Conservation (phyloP, 1,140 invertebrate genomes). For the Drosophila chauvacae region DNA sequence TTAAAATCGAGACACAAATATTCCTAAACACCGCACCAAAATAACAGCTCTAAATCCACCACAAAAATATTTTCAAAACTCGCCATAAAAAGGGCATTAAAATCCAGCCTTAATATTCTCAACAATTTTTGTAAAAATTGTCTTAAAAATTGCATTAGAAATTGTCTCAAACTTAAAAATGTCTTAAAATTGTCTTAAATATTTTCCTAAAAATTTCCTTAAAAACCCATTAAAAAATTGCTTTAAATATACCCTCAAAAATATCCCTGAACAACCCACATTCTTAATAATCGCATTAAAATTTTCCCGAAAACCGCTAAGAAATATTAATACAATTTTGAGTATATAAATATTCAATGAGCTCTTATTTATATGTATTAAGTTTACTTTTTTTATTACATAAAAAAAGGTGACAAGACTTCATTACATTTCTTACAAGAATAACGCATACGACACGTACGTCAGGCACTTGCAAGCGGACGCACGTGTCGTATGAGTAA, state of each 20-base stretch:
- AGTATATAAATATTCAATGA: neutral
- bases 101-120: too few relatives aligned
- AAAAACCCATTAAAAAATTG: neutral
- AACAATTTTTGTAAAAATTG: neutral
- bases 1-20: too few relatives aligned
- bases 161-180: neutral
- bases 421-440: neutral
- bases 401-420: neutral
- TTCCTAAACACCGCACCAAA: too few relatives aligned
- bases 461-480: constrained; percentile 3
- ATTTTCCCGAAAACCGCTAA: neutral
- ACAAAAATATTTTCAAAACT: too few relatives aligned
- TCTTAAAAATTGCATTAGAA: neutral
- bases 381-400: neutral
- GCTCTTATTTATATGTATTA: neutral
- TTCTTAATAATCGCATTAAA: neutral
- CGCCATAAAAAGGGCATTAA: too few relatives aligned
- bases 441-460: constrained; percentile 10
- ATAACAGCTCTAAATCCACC: too few relatives aligned
- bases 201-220: neutral
- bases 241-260: neutral
- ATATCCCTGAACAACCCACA: too few relatives aligned
- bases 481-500: constrained; percentile 29
- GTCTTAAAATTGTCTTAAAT: neutral
- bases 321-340: too few relatives aligned